These are phyloP conservation scores for Harmothoe impar DNA, from an alignment of 2,888 invertebrate genomes.

Conservation along the genomic window DNA sequence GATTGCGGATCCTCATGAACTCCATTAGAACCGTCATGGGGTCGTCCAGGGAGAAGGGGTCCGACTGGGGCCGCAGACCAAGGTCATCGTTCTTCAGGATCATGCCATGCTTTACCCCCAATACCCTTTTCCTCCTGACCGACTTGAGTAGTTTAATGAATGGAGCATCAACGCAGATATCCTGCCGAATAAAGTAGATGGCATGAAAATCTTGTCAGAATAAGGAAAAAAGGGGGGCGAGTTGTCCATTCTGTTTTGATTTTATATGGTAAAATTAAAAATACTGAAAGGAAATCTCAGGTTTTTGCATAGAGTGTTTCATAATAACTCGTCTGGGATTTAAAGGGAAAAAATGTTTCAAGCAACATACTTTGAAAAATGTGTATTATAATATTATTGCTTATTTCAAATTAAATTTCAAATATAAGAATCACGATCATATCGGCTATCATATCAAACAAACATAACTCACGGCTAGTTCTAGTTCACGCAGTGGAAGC, in stretches of 20 bases:
- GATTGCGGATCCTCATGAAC: slow-evolving; percentile 51
- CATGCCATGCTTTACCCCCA: slow-evolving; percentile 30
- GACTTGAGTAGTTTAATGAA: slow-evolving; percentile 27
- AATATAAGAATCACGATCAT: too few species aligned
- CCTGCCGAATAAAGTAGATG: not conserved
- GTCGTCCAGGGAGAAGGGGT: slow-evolving; percentile 36
- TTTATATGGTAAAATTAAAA: too few species aligned
- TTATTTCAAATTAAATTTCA: too few species aligned
- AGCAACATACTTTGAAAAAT: too few species aligned
- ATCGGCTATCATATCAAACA: too few species aligned
- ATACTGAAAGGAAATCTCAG: too few species aligned
- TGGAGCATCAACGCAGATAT: slow-evolving; percentile 8
- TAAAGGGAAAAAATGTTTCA: too few species aligned
- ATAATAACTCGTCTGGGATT: too few species aligned
- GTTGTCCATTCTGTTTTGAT: too few species aligned
- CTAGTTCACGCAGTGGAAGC: slow-evolving; percentile 72
- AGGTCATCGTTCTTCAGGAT: slow-evolving; percentile 47
- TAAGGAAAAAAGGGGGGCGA: too few species aligned
- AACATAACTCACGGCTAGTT: slow-evolving; percentile 70
- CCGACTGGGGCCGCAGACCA: not conserved
- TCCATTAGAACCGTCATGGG: slow-evolving; percentile 58
- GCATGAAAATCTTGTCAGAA: not conserved
- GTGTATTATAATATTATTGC: too few species aligned
- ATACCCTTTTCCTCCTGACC: not conserved
- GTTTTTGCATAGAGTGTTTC: too few species aligned